Conservation (phyloP, 2,888 invertebrate species). For the Parnassius mnemosyne region DNA sequence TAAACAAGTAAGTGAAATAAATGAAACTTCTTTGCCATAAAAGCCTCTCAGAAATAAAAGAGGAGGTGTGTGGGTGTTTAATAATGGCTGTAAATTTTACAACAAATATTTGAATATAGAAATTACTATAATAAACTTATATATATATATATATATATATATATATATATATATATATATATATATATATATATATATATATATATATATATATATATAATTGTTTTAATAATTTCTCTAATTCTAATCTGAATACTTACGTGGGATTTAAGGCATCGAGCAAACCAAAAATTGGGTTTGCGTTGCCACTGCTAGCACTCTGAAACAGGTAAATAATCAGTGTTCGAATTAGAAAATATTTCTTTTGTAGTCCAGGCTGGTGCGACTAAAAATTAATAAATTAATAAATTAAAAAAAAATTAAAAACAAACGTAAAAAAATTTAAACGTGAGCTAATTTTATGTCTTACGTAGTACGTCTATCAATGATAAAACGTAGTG, state of each 20-base stretch:
- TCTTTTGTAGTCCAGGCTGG: background rate
- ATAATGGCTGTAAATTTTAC: background rate
- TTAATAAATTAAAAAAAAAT: background rate
- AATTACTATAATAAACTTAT: too few relatives aligned
- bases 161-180: too few relatives aligned
- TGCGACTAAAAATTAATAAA: background rate
- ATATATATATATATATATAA: background rate
- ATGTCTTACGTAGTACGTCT: too few relatives aligned
- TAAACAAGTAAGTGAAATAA: too few relatives aligned
- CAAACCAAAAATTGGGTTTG: background rate
- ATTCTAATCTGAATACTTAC: background rate
- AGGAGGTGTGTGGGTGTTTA: background rate
- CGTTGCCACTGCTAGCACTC: background rate
- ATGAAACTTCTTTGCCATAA: too few relatives aligned
- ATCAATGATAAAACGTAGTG: too few relatives aligned
- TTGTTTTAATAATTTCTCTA: background rate
- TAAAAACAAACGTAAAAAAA: too few relatives aligned
- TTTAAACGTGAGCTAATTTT: too few relatives aligned
- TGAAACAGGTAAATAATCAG: background rate
- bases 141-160: too few relatives aligned
- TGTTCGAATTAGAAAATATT: background rate
- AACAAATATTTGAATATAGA: background rate
- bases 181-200: too few relatives aligned
- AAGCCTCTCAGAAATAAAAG: background rate
- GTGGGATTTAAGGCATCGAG: background rate